Evolutionary conservation across 2,888 invertebrate species (phyloP).

Genomic region (Oscheius sp.): DNA sequence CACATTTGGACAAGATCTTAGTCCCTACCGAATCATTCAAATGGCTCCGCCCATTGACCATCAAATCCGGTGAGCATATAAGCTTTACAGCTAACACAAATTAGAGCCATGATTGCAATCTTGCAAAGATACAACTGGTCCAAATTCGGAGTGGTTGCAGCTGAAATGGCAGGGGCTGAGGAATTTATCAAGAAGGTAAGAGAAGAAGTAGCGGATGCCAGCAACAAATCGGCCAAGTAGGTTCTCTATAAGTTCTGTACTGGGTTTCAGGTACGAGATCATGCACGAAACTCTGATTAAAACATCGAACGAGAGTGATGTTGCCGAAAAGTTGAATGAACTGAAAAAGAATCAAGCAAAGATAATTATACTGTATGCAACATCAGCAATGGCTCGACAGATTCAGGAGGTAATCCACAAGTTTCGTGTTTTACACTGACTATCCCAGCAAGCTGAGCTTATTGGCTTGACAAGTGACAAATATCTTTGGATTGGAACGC

Average conservation of each 20-base stretch:
- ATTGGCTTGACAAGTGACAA: constrained; percentile 86
- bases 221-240: constrained; percentile 52
- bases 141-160: constrained; percentile 69
- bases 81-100: constrained; percentile 77
- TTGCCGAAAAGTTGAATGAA: constrained; percentile 48
- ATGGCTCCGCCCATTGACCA: constrained; percentile 95
- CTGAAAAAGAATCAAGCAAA: constrained; percentile 61
- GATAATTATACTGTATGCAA: constrained; percentile 88
- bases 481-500: constrained; percentile 96
- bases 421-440: neutral
- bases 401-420: constrained; percentile 76
- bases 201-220: constrained; percentile 60
- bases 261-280: constrained; percentile 63
- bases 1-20: constrained; percentile 64
- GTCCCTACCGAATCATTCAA: constrained; percentile 78
- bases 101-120: constrained; percentile 85
- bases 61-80: constrained; percentile 84
- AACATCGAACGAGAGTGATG: constrained; percentile 49
- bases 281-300: constrained; percentile 66
- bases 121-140: constrained; percentile 83
- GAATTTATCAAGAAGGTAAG: constrained; percentile 55
- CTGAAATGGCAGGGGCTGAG: constrained; percentile 68
- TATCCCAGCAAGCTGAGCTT: constrained; percentile 82
- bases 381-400: constrained; percentile 50
- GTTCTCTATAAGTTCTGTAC: neutral